phyloP scores from a whole-genome alignment of 2,113 vertebrate species.

The Chiloscyllium plagiosum region DNA sequence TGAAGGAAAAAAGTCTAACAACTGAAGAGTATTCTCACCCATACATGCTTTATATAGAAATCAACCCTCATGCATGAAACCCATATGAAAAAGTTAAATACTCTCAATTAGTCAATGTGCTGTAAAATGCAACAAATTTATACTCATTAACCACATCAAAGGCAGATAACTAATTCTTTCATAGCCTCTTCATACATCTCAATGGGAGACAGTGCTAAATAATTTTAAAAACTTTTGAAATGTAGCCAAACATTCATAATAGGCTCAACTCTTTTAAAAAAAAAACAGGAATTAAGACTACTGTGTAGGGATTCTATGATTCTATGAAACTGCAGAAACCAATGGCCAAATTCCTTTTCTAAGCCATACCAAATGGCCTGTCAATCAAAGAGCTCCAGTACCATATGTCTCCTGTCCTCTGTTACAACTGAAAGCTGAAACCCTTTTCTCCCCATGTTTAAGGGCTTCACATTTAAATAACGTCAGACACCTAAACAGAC shows the following conservation, averaged over 20 bases:
- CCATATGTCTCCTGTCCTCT: too few relatives aligned
- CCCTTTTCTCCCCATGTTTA: too few relatives aligned
- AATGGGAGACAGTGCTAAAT: neutral
- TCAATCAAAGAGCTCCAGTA: too few relatives aligned
- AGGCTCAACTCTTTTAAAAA: neutral
- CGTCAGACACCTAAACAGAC: too few relatives aligned
- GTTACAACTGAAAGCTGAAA: too few relatives aligned
- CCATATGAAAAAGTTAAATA: neutral
- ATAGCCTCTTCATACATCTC: neutral
- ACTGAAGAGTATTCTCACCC: neutral
- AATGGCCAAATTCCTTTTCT: too few relatives aligned
- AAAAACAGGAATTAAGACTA: too few relatives aligned
- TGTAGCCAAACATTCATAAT: neutral
- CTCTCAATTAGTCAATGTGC: neutral
- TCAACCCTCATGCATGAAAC: neutral
- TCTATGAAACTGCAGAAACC: too few relatives aligned
- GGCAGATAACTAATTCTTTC: neutral
- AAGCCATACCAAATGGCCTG: too few relatives aligned
- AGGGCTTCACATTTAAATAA: too few relatives aligned
- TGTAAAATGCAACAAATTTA: neutral
- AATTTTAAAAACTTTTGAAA: neutral
- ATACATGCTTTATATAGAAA: too few relatives aligned
- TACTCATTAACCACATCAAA: neutral
- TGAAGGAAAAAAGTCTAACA: neutral
- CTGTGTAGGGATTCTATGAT: too few relatives aligned